These are phyloP conservation scores for Chrysotoxum bicinctum DNA, from an alignment of 2,888 invertebrate genomes.

Conservation along the genomic window DNA sequence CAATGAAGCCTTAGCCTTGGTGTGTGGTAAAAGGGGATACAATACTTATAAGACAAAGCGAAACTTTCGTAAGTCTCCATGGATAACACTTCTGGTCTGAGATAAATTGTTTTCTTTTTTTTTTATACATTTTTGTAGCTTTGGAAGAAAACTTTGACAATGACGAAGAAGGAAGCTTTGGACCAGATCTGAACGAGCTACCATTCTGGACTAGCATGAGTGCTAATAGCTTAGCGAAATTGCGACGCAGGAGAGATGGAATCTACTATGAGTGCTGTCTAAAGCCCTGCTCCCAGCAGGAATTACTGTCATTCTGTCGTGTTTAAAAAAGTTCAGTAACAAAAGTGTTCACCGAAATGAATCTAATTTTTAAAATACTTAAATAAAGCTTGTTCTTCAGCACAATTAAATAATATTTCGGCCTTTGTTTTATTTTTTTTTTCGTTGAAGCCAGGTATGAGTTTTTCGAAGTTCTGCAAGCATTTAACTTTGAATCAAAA, in stretches of 20 bases:
- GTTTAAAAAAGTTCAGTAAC: not conserved
- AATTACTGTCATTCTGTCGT: not conserved
- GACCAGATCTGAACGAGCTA: not conserved
- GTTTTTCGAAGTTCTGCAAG: not conserved
- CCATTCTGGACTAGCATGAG: conserved; percentile 14
- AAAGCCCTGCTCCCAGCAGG: not conserved
- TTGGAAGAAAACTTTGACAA: not conserved
- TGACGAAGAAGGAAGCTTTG: not conserved
- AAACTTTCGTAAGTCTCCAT: not conserved
- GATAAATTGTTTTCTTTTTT: not conserved
- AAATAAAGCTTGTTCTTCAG: not conserved
- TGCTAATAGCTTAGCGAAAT: not conserved
- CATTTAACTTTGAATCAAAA: not conserved
- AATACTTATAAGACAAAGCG: conserved; percentile 4
- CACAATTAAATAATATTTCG: not conserved
- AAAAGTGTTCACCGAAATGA: not conserved
- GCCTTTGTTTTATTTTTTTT: not conserved
- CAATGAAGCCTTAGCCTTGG: not conserved
- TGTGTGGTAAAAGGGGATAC: not conserved
- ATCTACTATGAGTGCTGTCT: conserved; percentile 11
- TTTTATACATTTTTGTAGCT: not conserved
- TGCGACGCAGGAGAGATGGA: conserved; percentile 1
- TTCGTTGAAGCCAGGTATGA: too few relatives aligned
- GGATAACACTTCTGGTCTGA: not conserved
- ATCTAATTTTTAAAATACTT: not conserved